Base-by-base conservation (phyloP, 2,888 invertebrate genomes). In the Mimas tiliae region DNA sequence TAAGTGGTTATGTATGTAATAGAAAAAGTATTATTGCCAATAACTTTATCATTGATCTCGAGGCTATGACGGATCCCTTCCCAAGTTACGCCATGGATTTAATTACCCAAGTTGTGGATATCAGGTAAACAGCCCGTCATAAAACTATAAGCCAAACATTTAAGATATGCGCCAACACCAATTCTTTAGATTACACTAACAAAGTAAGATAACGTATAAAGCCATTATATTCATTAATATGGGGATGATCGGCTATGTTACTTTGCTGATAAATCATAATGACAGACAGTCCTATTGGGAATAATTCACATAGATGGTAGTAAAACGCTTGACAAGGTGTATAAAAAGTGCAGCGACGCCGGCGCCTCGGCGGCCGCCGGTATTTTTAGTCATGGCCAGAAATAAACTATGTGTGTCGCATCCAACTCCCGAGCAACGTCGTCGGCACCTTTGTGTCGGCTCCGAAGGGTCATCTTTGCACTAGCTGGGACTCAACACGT, bases 341-440 rank as follows among this genome's bases (percentile, higher is more conserved):
- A 87, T 87, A 91, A 91, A 91, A 91, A 91, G 81, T 87, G 87
- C 88, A 88, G 77, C 77, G 77, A 71, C 72, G 72, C 68, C 77
- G 83, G 79, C 83, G 82, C 79, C 82, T 77, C 79, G 75, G 74
- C 74, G 76, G 77, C 71, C 72, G 68, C 1, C 58, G 42, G 80
- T 91, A 90, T 90, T 90, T 90, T 89, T 90, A 90, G 88, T 77
- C 50, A 62, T 73, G 76, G 75, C 79, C 86, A 74, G 74, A 86
- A 91, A 91, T 90, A 91, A 83, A 76, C 72, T 73, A 85, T 84
- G 77, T 86, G 82, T 87, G 86, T 79, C 86, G 64, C 64, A 34
- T 58, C 58, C 50, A 11, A 19, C 9, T 50, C 19, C 67, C 62
- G 58, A 27, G 63, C 63, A 12, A 14, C 83, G 81, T 84, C 78